Conservation (phyloP, 2,113 vertebrate species). For the Erythrolamprus reginae region DNA sequence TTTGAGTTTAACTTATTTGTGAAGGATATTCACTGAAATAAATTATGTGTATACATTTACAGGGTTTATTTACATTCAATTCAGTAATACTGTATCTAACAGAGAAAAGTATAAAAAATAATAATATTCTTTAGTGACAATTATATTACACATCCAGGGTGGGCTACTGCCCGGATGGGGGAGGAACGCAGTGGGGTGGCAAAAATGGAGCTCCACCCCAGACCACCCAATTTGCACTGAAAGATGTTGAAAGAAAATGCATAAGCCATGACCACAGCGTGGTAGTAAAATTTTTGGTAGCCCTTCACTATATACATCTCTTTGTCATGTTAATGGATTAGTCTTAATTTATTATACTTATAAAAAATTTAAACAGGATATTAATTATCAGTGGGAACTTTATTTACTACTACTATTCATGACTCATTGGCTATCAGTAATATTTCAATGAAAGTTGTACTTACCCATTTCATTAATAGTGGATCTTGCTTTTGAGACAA, state of each 20-base stretch:
- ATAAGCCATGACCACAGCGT: too few relatives aligned
- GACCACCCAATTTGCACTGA: too few relatives aligned
- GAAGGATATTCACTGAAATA: not conserved
- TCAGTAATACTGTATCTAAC: not conserved
- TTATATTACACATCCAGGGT: not conserved
- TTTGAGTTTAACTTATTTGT: not conserved
- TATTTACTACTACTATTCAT: not conserved
- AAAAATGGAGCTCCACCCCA: too few relatives aligned
- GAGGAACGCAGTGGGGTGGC: too few relatives aligned
- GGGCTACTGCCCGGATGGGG: too few relatives aligned
- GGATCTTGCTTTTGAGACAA: slow-evolving; percentile 88
- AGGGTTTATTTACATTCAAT: not conserved
- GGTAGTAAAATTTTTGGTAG: too few relatives aligned
- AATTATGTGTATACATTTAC: not conserved
- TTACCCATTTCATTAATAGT: slow-evolving; percentile 92
- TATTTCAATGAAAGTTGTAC: slow-evolving; percentile 41
- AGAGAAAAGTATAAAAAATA: not conserved
- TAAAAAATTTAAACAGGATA: not conserved
- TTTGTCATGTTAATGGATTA: not conserved
- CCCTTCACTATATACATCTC: too few relatives aligned
- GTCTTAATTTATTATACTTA: not conserved
- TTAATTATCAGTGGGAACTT: not conserved
- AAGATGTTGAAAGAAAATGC: too few relatives aligned
- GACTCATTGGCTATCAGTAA: not conserved
- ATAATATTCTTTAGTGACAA: not conserved